Percentiles rank a stretch among this genome's conserved stretches.
These are phyloP conservation scores for Cancer borealis DNA, from an alignment of 2,888 invertebrate genomes.

Conservation along the genomic window DNA sequence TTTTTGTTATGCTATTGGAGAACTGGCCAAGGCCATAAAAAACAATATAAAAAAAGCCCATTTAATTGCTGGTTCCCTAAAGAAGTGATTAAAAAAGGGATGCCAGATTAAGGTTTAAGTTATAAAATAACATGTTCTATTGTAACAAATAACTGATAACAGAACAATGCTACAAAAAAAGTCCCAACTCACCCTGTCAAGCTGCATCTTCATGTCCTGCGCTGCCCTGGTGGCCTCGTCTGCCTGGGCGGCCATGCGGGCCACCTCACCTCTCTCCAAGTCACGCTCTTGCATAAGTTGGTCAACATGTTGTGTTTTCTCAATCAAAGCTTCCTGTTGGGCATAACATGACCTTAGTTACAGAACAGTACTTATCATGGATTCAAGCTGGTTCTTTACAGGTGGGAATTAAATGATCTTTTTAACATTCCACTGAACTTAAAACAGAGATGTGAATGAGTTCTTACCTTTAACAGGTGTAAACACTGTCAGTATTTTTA, in stretches of 20 bases:
- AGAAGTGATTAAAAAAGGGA: neutral
- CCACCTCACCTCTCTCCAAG: constrained; percentile 92
- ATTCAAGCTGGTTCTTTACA: neutral
- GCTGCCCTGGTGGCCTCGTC: constrained; percentile 83
- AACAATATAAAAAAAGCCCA: too few relatives aligned
- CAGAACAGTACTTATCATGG: neutral
- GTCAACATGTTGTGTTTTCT: constrained; percentile 96
- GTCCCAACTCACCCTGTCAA: constrained; percentile 66
- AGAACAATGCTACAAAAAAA: neutral
- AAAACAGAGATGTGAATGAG: neutral
- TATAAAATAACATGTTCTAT: neutral
- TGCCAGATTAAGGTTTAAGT: neutral
- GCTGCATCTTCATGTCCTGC: constrained; percentile 71
- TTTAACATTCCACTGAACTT: constrained; percentile 27
- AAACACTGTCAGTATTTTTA: constrained; percentile 23
- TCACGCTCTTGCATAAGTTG: constrained; percentile 94
- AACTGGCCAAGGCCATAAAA: too few relatives aligned
- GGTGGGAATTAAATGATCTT: neutral
- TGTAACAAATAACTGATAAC: neutral
- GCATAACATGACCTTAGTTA: neutral
- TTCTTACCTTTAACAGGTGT: neutral
- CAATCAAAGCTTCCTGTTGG: constrained; percentile 91
- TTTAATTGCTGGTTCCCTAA: neutral
- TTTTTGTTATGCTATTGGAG: too few relatives aligned
- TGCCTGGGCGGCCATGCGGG: constrained; percentile 89